These are phyloP conservation scores for Thaumetopoea pityocampa DNA, from an alignment of 1,140 invertebrate species.

Conservation along the genomic window DNA sequence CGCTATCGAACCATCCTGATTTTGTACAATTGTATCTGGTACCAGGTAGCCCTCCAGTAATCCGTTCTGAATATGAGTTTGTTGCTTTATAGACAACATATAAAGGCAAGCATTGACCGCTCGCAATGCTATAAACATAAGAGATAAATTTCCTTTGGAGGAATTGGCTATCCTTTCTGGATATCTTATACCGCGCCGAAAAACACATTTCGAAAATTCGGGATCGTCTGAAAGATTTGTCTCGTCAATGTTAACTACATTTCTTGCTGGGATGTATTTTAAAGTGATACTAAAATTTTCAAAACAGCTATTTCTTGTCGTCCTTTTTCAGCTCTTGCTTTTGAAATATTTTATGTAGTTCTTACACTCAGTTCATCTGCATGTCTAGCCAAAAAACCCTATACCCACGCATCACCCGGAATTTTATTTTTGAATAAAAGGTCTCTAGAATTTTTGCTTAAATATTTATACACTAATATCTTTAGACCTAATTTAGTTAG, in stretches of 20 bases:
- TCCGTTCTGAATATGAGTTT: constrained; percentile 41
- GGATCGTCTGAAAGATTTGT: constrained; percentile 65
- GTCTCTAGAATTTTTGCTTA: constrained; percentile 13
- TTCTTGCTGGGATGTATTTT: constrained; percentile 22
- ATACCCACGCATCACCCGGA: constrained; percentile 14
- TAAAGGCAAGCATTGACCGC: constrained; percentile 34
- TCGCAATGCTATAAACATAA: constrained; percentile 45
- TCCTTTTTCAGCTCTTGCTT: constrained; percentile 11
- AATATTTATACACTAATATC: constrained; percentile 11
- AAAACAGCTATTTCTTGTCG: constrained; percentile 20
- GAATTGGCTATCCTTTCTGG: constrained; percentile 44
- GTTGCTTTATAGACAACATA: constrained; percentile 55
- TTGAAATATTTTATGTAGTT: constrained; percentile 19
- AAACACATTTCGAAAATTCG: constrained; percentile 40
- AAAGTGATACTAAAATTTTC: constrained; percentile 12
- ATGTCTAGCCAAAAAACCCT: constrained; percentile 14
- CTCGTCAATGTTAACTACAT: constrained; percentile 59
- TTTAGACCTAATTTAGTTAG: constrained; percentile 15
- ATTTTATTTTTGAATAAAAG: constrained; percentile 8
- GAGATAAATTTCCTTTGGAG: constrained; percentile 37
- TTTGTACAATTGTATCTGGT: no score
- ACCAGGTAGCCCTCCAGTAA: constrained; percentile 31
- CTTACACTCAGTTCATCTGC: constrained; percentile 12
- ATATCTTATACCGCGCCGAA: constrained; percentile 44
- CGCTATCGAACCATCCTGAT: no score